Base-by-base conservation (phyloP, 2,888 invertebrate genomes). In the Criorhina ranunculi region DNA sequence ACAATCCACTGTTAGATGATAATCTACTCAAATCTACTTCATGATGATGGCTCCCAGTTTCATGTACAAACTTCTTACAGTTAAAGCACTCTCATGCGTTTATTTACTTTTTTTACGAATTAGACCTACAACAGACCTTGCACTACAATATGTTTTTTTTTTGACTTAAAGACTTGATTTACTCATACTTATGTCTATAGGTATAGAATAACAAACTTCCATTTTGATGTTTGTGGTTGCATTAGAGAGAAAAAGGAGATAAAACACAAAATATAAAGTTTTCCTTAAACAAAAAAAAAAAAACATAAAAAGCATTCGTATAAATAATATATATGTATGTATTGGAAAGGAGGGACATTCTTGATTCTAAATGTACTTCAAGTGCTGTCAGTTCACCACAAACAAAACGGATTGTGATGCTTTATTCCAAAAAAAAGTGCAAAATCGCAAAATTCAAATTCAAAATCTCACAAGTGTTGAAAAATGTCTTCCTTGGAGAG, bases 151-250 rank as follows among this genome's bases (percentile, higher is more conserved):
- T n/a, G n/a, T n/a, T n/a, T n/a, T n/a, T n/a, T 53, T 15, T 31
- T 51, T 51, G 37, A n/a, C 4, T 24, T 29, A 17, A 31, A 51
- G 29, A n/a, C 11, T 17, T 73, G 33, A 3, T 51, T 12, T 53
- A 76, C 35, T 60, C 69, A 69, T 77, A 69, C 60, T 69, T 69
- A 46, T 77, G 53, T 69, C 37, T 77, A 77, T 51, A 17, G 17
- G 44, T 77, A 77, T 51, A 17, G 17, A 53, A 55, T 46, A 35
- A 60, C 51, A 77, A 44, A 69, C 69, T 69, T 69, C 55, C 53
- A 53, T 29, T 44, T 35, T 17, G 24, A 35, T 15, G 29, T 62
- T 8, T 29, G 15, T 44, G 60, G 69, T 59, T 77, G 69, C 60
- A 69, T 77, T 46, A 69, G 17, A 69, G 33, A 60, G 60, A 69